Conservation (phyloP, 2,888 invertebrate genomes). For the Odontothrips loti region DNA sequence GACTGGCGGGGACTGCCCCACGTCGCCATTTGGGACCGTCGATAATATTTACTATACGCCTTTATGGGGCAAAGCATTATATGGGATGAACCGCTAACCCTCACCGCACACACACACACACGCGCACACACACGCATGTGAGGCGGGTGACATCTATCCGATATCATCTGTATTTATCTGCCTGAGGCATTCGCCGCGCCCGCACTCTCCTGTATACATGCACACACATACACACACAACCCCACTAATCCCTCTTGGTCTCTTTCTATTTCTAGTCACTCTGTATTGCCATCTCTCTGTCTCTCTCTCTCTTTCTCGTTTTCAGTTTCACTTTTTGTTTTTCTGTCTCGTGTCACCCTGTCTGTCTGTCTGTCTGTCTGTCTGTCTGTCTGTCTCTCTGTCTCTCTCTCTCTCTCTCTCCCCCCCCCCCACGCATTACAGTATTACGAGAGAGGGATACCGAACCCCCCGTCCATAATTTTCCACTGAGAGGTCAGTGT, state of each 20-base stretch:
- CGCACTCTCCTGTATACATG: background rate
- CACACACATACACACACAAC: background rate
- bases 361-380: background rate
- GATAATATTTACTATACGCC: background rate
- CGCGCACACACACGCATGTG: background rate
- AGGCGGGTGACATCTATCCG: slow-evolving; percentile 15
- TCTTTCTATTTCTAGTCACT: background rate
- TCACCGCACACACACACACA: background rate
- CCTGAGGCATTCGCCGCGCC: background rate
- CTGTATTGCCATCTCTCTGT: background rate
- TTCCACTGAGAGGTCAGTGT: no score
- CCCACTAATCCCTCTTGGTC: background rate
- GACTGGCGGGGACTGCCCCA: no score
- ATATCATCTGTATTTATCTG: slow-evolving; percentile 27
- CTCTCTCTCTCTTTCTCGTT: background rate
- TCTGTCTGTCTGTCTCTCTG: slow-evolving; percentile 5
- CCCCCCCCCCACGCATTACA: background rate
- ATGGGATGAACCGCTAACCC: background rate
- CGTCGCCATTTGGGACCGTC: background rate
- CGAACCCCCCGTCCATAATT: no score
- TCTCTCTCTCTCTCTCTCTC: background rate
- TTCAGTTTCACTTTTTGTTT: background rate
- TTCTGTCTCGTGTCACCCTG: background rate
- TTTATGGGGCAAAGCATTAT: slow-evolving; percentile 1
- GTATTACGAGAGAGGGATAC: no score